Evolutionary conservation across 1,140 invertebrate genomes (phyloP), one percentile per base, ranked within the genome.

Genomic region (Zeugodacus cucurbitae): DNA sequence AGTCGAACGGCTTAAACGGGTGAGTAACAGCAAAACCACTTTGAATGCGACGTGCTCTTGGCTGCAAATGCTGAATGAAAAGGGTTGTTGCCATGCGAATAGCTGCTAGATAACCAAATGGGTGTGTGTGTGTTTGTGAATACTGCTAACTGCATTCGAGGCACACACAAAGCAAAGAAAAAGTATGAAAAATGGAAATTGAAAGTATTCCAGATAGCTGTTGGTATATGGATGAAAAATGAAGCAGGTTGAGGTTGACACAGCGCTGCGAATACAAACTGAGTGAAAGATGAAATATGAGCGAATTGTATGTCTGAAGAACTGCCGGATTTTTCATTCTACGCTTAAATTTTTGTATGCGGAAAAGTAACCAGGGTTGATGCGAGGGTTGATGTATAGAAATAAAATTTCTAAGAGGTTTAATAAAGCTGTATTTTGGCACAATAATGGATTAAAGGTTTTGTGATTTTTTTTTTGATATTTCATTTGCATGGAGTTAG

Each of bases 181-280:
- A 48, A 82, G n/a, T 48, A 44, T 48, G 41, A 82, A 54, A 82
- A 82, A 82, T 82, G 8, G 10, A 82, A 82, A 48, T 48, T 82
- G 74, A 82, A 82, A 48, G 41, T 54, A 48, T 82, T 29, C 22
- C 29, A 37, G 34, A 37, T 82, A n/a, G 17, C 41, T 44, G 32
- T 74, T 22, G 14, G n/a, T 82, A n/a, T 29, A 26, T 29, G n/a
- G 22, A 82, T 82, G 74, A 82, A 82, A 82, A 82, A 82, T 82
- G 74, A 82, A 29, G 41, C 74, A 48, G 74, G 74, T 82, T 48
- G 41, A 54, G 74, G 74, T 48, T 48, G 74, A 82, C 74, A 82
- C 74, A 82, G 11, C 41, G n/a, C 4, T 3, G 48, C 48, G 48
- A 20, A 54, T 10, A 34, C 10, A 82, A 48, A 29, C 41, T 29